phyloP scores from a whole-genome alignment of 35 echinoderm and acorn worm species.

The Anneissia japonica region DNA sequence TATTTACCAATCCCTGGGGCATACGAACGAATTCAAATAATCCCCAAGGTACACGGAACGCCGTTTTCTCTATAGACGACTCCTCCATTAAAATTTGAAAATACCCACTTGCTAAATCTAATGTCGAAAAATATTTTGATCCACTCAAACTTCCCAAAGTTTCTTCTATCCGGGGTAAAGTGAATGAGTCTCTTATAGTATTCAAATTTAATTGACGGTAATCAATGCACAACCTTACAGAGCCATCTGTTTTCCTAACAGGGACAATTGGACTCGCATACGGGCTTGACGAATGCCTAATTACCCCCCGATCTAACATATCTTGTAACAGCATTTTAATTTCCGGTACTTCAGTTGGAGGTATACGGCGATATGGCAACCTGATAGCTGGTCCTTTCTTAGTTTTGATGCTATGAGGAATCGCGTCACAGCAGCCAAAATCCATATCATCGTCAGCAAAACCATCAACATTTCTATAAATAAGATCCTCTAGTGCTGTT shows the following conservation, averaged over 20 bases:
- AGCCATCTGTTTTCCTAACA: neutral
- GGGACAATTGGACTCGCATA: conserved; percentile 15
- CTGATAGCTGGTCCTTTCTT: neutral
- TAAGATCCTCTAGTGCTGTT: too few species aligned
- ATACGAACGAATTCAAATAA: neutral
- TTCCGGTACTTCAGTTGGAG: neutral
- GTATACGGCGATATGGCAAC: conserved; percentile 10
- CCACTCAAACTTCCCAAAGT: neutral
- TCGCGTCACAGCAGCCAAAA: conserved; percentile 14
- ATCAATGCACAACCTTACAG: neutral
- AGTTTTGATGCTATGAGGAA: conserved; percentile 17
- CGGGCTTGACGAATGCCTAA: neutral
- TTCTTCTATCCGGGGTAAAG: conserved; percentile 9
- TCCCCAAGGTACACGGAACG: conserved; percentile 10
- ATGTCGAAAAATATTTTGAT: neutral
- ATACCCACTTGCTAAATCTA: conserved; percentile 4
- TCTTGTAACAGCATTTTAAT: conserved; percentile 19
- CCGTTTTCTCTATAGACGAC: neutral
- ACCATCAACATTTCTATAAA: too few species aligned
- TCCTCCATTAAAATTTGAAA: conserved; percentile 6
- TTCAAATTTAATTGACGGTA: neutral
- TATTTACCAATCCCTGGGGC: neutral
- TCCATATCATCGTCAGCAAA: too few species aligned
- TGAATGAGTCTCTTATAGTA: conserved; percentile 9
- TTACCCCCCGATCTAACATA: conserved; percentile 8